Evolutionary conservation across 2,888 invertebrate species (phyloP).

Genomic region (Bimastos eiseni): DNA sequence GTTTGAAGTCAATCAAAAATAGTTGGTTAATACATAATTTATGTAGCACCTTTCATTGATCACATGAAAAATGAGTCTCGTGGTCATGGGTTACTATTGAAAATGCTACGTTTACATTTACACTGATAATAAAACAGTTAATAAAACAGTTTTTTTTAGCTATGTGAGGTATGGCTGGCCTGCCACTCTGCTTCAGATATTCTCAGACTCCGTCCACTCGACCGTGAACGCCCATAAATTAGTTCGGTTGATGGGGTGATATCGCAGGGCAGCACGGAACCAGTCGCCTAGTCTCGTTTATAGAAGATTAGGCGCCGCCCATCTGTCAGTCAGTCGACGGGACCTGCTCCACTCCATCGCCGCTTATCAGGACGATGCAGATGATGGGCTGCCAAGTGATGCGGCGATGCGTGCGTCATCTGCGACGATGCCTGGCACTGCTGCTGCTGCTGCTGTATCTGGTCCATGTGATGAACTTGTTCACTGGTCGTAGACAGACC

Average conservation of each 20-base stretch:
- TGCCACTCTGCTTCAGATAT: neutral
- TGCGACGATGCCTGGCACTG: neutral
- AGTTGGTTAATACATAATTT: no score
- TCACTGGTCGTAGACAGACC: neutral
- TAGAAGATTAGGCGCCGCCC: neutral
- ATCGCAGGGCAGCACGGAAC: neutral
- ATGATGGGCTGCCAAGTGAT: neutral
- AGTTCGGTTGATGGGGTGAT: neutral
- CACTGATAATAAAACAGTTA: neutral
- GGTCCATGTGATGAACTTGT: neutral
- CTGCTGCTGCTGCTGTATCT: neutral
- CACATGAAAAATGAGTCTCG: no score
- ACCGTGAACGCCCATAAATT: neutral
- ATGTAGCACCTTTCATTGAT: no score
- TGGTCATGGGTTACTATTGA: no score
- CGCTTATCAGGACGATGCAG: neutral
- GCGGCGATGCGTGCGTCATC: neutral
- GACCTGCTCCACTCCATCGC: neutral
- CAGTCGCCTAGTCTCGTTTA: neutral
- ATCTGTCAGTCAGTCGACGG: neutral
- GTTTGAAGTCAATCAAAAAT: no score
- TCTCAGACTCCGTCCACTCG: neutral
- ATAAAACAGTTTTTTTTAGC: neutral
- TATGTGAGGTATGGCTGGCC: neutral
- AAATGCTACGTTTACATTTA: no score